phyloP scores from a whole-genome alignment of 2,113 vertebrate species.

The Urocynchramus pylzowi region DNA sequence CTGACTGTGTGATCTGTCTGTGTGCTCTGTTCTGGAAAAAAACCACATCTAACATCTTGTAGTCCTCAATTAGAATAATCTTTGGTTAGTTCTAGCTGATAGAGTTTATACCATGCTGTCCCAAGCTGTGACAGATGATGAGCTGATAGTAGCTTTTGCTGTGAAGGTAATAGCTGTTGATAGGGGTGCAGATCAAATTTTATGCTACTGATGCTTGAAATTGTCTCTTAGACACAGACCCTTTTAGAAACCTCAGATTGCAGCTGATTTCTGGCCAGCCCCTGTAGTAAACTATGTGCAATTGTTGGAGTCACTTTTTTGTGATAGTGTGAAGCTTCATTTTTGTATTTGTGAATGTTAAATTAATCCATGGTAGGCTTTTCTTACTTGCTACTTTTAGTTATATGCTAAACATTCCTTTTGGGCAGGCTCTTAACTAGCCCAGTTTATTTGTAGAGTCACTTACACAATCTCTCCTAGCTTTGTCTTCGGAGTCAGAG shows the following conservation, averaged over 20 bases:
- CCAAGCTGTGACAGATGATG: not conserved
- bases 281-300: not conserved
- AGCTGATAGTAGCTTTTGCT: not conserved
- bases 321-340: not conserved
- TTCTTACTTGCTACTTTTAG: not conserved
- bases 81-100: not conserved
- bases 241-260: not conserved
- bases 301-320: not conserved
- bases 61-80: not conserved
- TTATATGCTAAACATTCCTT: not conserved
- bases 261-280: not conserved
- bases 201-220: not conserved
- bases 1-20: not conserved
- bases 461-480: accelerated
- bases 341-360: not conserved
- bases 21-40: not conserved
- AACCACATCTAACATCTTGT: not conserved
- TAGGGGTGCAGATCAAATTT: not conserved
- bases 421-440: not conserved
- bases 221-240: not conserved
- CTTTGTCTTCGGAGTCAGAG: not conserved
- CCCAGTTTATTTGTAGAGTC: not conserved
- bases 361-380: not conserved
- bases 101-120: not conserved
- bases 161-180: not conserved